A percentile compares a stretch with the other conserved stretches of the same genome.
phyloP scores from a whole-genome alignment of 2,888 invertebrate genomes.

The Octodonta nipae region DNA sequence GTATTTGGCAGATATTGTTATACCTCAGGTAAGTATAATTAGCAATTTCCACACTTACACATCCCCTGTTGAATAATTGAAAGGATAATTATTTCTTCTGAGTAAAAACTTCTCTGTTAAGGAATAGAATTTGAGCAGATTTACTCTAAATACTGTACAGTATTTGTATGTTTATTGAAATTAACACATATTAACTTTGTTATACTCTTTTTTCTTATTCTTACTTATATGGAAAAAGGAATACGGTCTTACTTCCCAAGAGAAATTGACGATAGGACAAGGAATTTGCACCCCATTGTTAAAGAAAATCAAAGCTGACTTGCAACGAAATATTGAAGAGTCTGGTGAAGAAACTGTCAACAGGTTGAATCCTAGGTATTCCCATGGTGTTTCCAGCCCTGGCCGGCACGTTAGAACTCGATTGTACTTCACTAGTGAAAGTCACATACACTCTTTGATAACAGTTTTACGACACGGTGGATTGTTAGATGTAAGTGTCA shows the following conservation, averaged over 20 bases:
- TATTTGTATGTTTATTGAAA: not conserved
- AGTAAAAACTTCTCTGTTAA: no score
- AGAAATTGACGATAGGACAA: conserved; percentile 91
- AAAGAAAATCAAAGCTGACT: conserved; percentile 87
- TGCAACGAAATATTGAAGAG: conserved; percentile 86
- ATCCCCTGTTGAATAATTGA: no score
- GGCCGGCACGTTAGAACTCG: conserved; percentile 94
- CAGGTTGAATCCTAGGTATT: conserved; percentile 90
- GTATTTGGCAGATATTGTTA: conserved; percentile 94
- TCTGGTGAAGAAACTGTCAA: conserved; percentile 87
- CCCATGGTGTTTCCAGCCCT: conserved; percentile 94
- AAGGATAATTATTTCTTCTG: no score
- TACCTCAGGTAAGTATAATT: conserved; percentile 67
- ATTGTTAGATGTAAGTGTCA: conserved; percentile 58
- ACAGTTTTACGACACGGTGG: conserved; percentile 91
- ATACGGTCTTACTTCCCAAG: conserved; percentile 88
- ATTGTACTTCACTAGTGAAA: conserved; percentile 98
- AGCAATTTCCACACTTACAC: no score
- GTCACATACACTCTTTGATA: conserved; percentile 94
- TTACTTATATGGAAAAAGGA: conserved; percentile 46
- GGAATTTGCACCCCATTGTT: conserved; percentile 93
- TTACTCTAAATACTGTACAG: not conserved
- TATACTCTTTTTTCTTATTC: conserved; percentile 8
- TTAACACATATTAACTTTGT: not conserved
- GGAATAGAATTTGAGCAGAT: no score